Conservation (phyloP, 2,113 vertebrate species). For the Prionailurus bengalensis region DNA sequence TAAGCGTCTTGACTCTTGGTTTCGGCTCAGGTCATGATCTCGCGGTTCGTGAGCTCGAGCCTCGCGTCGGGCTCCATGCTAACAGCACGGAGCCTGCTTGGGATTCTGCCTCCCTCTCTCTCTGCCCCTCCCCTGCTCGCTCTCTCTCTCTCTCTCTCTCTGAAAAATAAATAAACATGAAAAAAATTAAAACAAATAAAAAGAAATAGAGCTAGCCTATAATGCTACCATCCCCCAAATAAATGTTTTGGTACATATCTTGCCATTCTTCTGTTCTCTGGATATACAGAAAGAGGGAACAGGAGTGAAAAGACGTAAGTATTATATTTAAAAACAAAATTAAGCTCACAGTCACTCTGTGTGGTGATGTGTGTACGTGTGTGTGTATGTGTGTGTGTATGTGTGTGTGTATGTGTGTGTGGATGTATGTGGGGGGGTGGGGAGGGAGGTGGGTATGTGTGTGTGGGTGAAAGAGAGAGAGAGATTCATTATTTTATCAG, state of each 20-base stretch:
- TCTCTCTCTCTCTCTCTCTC: too few species aligned
- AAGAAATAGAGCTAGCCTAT: background rate
- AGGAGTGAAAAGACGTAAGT: background rate
- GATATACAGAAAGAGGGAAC: background rate
- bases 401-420: too few species aligned
- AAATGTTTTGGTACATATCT: background rate
- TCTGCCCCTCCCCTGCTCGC: too few species aligned
- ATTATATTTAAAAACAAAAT: background rate
- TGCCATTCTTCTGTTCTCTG: background rate
- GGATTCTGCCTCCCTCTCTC: too few species aligned
- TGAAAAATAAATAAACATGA: too few species aligned
- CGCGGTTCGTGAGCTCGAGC: too few species aligned
- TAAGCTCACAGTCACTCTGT: background rate
- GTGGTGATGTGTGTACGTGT: background rate
- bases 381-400: background rate
- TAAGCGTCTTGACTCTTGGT: too few species aligned
- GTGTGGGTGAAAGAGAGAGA: background rate
- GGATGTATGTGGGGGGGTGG: rapidly evolving
- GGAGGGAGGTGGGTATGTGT: too few species aligned
- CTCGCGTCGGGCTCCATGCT: too few species aligned
- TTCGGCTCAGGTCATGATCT: too few species aligned
- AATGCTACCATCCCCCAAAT: background rate
- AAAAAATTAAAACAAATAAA: background rate
- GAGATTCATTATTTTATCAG: background rate
- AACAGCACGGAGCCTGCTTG: too few species aligned